Base-by-base conservation (phyloP, 2,888 invertebrate species). In the Phengaris arion region DNA sequence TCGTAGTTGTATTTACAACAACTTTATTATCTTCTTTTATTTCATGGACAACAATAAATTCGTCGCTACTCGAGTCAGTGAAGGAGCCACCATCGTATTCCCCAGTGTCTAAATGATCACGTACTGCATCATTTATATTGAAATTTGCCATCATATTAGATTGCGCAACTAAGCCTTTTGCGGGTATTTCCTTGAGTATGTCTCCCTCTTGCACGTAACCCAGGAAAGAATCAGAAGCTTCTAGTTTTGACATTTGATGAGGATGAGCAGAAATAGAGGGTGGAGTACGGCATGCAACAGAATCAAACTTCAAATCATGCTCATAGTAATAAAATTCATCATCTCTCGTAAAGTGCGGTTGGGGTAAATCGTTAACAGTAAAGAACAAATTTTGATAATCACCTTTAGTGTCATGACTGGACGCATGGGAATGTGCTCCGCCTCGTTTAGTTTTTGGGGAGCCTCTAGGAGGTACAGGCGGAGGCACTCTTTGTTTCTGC, bases 401-500 rank as follows among this genome's bases (percentile, higher is more conserved):
- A 94, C 94, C 94, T 94, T 93, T 93, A 6, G 85, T 87, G 74
- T 93, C 93, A 81, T 91, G 80, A 82, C 87, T 86, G 76, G 91
- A 89, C 12, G 90, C 82, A 81, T 89, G 91, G 9, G 92, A 89
- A 78, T 86, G 83, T 76, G 89, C 92, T 73, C 92, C 93, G 68
- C 94, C 94, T 57, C 95, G 91, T 88, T 95, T 95, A 77, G 94
- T 89, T 87, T 96, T 96, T 68, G 96, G 96, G 48, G 96, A 96
- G 76, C 97, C 97, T 83, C 98, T 94, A 5, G 98, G 98, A 75
- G 98, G 98, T 74, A 98, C 98, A 45, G 98, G 98, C 75, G 98
- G 98, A 68, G 98, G 98, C 64, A 97, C 95, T 89, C 96, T 96
- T 82, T 96, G 95, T 89, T 96, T 96, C 81, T 94, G 94, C 68